Evolutionary conservation across 1,140 invertebrate species (phyloP), one percentile per base, ranked within the genome.

Genomic region (Cyphomyrmex costatus): DNA sequence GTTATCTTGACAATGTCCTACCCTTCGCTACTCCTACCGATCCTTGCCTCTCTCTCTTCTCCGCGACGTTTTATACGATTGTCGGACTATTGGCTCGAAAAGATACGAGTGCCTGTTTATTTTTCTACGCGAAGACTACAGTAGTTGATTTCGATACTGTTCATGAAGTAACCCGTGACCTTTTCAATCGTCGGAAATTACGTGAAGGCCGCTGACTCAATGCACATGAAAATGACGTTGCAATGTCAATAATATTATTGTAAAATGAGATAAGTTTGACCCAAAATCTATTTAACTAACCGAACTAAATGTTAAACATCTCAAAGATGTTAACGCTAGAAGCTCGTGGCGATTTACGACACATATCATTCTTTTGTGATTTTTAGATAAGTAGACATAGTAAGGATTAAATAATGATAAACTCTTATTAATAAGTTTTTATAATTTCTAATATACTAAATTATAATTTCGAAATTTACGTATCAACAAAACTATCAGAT

Each of bases 61-160:
- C 16, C 2, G 16, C 21, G 19, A 65, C 49, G 71, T 86, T 86
- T 86, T 82, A 71, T 82, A 70, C 77, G 85, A 86, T 82, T 79
- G 77, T 71, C 85, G n/a, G 30, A 82, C 27, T 86, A 71, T 86
- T 70, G 65, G 56, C 21, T 71, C 51, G 65, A 61, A 82, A 71
- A 82, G 84, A 70, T 68, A 68, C 49, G 60, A 42, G 3, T 8
- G 30, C 42, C 36, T 82, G 53, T 86, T 86, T 86, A 82, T 86
- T 82, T 82, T 86, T 51, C 63, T 33, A 33, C 51, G 76, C 33
- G 49, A 21, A 46, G 14, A 24, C 49, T 3, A 46, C 49, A 27
- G 14, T 46, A 24, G 73, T 33, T 65, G 19, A 3, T 56, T 8
- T 16, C 10, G 16, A 14, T 21, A 8, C n/a, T 8, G 2, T 36